phyloP scores from a whole-genome alignment of 2,888 invertebrate species.

The Epistrophella euchroma region DNA sequence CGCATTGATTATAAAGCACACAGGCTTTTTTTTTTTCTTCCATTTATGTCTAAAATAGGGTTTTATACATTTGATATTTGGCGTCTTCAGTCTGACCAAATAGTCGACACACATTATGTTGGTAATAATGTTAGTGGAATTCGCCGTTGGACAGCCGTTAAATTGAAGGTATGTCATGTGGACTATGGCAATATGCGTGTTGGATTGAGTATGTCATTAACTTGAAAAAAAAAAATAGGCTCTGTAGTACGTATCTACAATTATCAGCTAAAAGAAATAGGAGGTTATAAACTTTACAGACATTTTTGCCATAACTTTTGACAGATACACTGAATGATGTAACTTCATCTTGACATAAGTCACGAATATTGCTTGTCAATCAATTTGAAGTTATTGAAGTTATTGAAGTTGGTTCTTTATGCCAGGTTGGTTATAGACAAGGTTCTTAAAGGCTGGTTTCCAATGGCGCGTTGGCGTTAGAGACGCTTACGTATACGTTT shows the following conservation, averaged over 20 bases:
- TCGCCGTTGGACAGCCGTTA: conserved; percentile 49
- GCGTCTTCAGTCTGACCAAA: conserved; percentile 59
- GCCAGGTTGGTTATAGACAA: background rate
- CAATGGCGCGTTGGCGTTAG: no score
- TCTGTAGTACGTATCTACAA: background rate
- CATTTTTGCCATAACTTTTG: conserved; percentile 1
- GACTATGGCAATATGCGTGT: conserved; percentile 14
- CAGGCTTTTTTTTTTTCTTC: conserved; percentile 25
- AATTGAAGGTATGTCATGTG: conserved; percentile 34
- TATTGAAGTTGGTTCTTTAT: no score
- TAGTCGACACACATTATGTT: background rate
- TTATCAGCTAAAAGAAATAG: background rate
- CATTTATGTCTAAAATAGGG: conserved; percentile 51
- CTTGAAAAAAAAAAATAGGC: background rate
- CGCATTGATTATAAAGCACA: conserved; percentile 8
- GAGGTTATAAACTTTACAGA: background rate
- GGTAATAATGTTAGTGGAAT: conserved; percentile 24
- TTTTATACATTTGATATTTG: conserved; percentile 35
- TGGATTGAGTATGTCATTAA: background rate
- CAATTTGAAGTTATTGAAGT: background rate
- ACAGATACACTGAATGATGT: background rate
- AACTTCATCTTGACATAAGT: background rate
- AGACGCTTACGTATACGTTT: no score
- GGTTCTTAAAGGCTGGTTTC: no score
- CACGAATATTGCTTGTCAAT: conserved; percentile 2